Evolutionary conservation across 2,888 invertebrate genomes (phyloP).

Genomic region (Zelleria hepariella): DNA sequence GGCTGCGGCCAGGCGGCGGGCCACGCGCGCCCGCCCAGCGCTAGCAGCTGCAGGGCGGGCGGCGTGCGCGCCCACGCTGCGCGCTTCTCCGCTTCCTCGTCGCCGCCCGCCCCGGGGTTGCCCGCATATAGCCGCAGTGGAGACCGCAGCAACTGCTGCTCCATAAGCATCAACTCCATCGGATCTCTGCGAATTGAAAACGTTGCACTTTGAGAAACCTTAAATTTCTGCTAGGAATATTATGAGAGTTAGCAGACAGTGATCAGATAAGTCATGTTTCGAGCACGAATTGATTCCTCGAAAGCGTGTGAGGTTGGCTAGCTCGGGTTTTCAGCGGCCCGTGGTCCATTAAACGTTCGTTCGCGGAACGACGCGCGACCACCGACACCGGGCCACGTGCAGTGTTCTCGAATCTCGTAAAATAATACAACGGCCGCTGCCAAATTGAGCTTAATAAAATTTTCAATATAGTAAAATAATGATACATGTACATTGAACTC

Average conservation of each 20-base stretch:
- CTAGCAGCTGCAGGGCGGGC: slow-evolving; percentile 54
- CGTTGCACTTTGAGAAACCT: background rate
- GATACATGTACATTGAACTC: background rate
- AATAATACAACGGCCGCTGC: slow-evolving; percentile 14
- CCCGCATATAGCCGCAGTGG: slow-evolving; percentile 78
- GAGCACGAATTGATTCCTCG: background rate
- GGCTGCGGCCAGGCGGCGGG: slow-evolving; percentile 92
- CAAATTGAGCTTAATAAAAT: background rate
- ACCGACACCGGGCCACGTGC: slow-evolving; percentile 41
- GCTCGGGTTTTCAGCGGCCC: slow-evolving; percentile 57
- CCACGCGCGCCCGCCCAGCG: slow-evolving; percentile 80
- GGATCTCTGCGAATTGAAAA: slow-evolving; percentile 75
- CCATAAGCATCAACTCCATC: slow-evolving; percentile 84
- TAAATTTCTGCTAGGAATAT: slow-evolving; percentile 5
- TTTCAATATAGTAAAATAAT: too few relatives aligned
- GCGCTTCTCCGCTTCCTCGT: slow-evolving; percentile 72
- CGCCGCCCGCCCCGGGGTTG: slow-evolving; percentile 67
- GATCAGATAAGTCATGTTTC: slow-evolving; percentile 13
- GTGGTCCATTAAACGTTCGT: slow-evolving; percentile 53
- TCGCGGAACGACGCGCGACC: slow-evolving; percentile 47
- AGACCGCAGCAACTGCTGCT: slow-evolving; percentile 80
- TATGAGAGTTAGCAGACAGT: slow-evolving; percentile 13
- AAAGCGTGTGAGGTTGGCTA: slow-evolving; percentile 29
- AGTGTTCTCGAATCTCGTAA: slow-evolving; percentile 41
- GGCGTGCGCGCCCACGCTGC: slow-evolving; percentile 68